Evolutionary conservation across 2,113 vertebrate species (phyloP).

Genomic region (Cyanoramphus novaezelandiae): DNA sequence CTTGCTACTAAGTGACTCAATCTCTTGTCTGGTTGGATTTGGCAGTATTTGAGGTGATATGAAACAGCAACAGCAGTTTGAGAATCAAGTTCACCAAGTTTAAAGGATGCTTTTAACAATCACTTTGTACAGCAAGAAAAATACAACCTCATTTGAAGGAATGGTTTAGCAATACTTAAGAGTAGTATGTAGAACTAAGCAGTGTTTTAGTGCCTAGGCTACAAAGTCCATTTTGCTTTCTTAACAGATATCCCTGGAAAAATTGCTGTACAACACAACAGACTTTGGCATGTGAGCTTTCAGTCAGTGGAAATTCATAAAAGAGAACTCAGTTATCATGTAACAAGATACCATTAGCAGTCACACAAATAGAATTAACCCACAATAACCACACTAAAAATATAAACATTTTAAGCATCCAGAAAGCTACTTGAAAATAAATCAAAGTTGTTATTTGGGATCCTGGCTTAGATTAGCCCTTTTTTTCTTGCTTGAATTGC

Average conservation of each 20-base stretch:
- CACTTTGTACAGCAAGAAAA: background rate
- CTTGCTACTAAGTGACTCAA: background rate
- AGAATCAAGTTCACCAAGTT: background rate
- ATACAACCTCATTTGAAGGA: background rate
- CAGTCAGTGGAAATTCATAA: background rate
- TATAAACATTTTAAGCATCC: background rate
- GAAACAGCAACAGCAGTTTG: background rate
- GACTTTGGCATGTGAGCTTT: background rate
- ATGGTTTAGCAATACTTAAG: background rate
- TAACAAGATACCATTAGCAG: background rate
- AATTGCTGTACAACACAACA: background rate
- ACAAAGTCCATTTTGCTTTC: background rate
- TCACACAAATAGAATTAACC: background rate
- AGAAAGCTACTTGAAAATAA: background rate
- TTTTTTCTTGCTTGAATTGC: slow-evolving; percentile 17
- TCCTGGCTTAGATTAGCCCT: background rate
- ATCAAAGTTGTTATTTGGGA: background rate
- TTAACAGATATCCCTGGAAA: background rate
- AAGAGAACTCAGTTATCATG: background rate
- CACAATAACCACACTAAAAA: background rate
- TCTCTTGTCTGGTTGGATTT: background rate
- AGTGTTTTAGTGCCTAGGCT: background rate
- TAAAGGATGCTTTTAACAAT: background rate
- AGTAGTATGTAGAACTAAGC: background rate
- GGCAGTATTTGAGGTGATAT: background rate